Conservation (phyloP, 2,797 vertebrate species). For the Chloroceryle amazona region DNA sequence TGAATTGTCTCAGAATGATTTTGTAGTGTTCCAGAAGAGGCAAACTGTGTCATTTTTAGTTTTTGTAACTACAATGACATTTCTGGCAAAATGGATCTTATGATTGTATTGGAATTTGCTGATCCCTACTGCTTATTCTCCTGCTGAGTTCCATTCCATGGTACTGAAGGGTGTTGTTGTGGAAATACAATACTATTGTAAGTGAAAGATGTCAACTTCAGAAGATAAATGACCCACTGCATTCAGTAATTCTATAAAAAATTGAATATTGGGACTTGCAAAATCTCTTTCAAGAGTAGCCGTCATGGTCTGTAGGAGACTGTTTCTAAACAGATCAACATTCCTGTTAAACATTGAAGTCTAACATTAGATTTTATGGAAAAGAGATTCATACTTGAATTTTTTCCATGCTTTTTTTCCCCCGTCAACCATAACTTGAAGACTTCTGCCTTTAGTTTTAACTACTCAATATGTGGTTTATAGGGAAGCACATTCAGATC, state of each 20-base stretch:
- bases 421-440: neutral
- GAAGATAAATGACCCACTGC: neutral
- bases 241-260: neutral
- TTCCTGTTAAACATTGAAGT: neutral
- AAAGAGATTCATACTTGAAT: neutral
- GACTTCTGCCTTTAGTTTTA: neutral
- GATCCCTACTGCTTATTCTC: neutral
- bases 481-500: neutral
- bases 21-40: neutral
- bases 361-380: neutral
- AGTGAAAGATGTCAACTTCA: neutral
- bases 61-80: neutral
- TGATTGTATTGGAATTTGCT: neutral
- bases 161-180: neutral
- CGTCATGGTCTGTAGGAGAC: neutral
- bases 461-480: neutral
- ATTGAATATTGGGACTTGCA: neutral
- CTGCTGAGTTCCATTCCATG: neutral
- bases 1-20: neutral
- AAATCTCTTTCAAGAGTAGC: neutral
- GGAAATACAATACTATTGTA: neutral
- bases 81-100: neutral
- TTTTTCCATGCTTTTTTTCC: neutral
- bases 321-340: neutral
- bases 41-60: neutral